phyloP scores from a whole-genome alignment of 2,888 invertebrate species.

The Diogma glabrata region DNA sequence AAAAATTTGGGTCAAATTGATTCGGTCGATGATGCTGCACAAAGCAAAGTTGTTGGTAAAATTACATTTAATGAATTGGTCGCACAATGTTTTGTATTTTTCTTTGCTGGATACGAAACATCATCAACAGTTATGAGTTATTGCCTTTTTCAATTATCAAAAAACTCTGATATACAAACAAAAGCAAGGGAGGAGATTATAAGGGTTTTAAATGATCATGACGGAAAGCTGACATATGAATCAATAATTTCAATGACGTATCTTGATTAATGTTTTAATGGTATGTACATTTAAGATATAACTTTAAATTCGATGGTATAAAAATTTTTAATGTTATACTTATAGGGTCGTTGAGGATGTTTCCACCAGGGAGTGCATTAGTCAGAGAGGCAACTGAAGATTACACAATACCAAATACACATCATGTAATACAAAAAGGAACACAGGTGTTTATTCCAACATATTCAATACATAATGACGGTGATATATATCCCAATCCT shows the following conservation, averaged over 20 bases:
- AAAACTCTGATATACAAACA: conserved; percentile 33
- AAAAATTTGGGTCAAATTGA: conserved; percentile 1
- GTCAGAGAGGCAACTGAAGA: conserved; percentile 27
- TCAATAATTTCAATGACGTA: conserved; percentile 32
- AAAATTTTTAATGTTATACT: background rate
- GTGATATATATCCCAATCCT: conserved; percentile 47
- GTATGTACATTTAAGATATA: conserved; percentile 21
- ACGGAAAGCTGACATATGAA: conserved; percentile 32
- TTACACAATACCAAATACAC: conserved; percentile 36
- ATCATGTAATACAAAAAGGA: conserved; percentile 39
- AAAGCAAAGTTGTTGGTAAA: background rate
- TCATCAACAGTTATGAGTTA: conserved; percentile 34
- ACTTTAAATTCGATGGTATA: background rate
- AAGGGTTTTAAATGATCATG: conserved; percentile 25
- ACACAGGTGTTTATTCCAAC: conserved; percentile 42
- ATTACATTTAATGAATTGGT: background rate
- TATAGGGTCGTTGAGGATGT: background rate
- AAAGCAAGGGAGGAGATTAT: conserved; percentile 32
- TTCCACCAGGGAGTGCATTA: background rate
- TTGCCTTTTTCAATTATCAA: conserved; percentile 35
- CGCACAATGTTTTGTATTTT: conserved; percentile 30
- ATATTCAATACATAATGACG: conserved; percentile 47
- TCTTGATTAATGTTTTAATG: conserved; percentile 33
- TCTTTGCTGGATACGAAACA: conserved; percentile 39
- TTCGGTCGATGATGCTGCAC: background rate